Evolutionary conservation across 2,797 vertebrate species (phyloP).

Genomic region (Hippoglossus hippoglossus): DNA sequence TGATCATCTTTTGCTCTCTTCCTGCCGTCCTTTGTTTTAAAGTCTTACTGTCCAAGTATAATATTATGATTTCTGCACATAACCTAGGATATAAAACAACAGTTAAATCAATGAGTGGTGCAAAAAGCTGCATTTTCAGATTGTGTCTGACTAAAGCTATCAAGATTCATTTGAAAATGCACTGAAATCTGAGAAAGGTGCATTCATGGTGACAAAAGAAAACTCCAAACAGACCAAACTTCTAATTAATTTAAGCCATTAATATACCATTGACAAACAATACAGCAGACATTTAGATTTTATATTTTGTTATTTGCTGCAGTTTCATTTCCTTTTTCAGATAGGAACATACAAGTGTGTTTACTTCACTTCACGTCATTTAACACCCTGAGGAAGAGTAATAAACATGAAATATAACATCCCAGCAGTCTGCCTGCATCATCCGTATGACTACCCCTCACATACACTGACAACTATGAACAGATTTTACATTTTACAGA

Average conservation of each 20-base stretch:
- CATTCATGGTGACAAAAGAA: conserved; percentile 2
- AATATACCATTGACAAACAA: neutral
- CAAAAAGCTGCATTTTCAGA: no score
- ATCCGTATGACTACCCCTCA: neutral
- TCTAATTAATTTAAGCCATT: neutral
- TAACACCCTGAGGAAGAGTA: neutral
- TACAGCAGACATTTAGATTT: neutral
- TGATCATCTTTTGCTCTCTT: conserved; percentile 18
- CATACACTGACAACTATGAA: neutral
- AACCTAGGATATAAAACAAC: neutral
- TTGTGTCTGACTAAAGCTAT: no score
- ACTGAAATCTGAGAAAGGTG: neutral
- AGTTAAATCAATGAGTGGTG: no score
- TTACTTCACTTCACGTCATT: neutral
- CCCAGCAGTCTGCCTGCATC: neutral
- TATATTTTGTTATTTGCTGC: neutral
- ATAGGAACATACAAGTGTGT: no score
- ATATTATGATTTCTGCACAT: conserved; percentile 3
- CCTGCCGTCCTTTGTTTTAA: neutral
- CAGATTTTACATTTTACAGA: no score
- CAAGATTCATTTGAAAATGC: neutral
- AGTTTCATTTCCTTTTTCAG: no score
- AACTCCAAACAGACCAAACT: neutral
- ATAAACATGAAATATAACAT: neutral
- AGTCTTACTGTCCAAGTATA: neutral